These are phyloP conservation scores for Neopelma chrysocephalum DNA, from an alignment of 2,797 vertebrate genomes.

Conservation along the genomic window DNA sequence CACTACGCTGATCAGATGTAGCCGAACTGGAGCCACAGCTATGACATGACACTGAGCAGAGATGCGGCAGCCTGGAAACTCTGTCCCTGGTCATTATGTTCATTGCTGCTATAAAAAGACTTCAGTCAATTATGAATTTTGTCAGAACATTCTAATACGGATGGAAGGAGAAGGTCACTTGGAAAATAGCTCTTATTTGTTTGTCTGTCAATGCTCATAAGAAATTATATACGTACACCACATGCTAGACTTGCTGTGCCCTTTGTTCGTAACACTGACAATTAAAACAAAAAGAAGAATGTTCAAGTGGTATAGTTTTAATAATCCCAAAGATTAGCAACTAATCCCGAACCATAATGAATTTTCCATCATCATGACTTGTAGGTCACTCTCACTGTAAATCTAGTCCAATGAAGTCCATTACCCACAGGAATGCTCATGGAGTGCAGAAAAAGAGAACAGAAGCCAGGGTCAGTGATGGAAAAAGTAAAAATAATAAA, in stretches of 20 bases:
- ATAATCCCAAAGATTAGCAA: slow-evolving; percentile 55
- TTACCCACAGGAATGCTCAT: slow-evolving; percentile 7
- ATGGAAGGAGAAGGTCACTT: slow-evolving; percentile 62
- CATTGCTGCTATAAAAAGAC: slow-evolving; percentile 62
- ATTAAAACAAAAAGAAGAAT: slow-evolving; percentile 56
- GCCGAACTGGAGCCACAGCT: slow-evolving; percentile 48
- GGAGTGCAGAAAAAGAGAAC: not conserved
- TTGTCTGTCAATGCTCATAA: slow-evolving; percentile 32
- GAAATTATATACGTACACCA: slow-evolving; percentile 1
- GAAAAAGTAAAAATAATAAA: not conserved
- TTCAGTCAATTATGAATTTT: slow-evolving; percentile 59
- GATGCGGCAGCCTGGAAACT: slow-evolving; percentile 40
- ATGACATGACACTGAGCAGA: not conserved
- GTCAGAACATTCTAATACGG: slow-evolving; percentile 44
- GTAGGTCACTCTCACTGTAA: slow-evolving; percentile 14
- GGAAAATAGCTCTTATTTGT: slow-evolving; percentile 47
- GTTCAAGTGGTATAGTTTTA: slow-evolving; percentile 29
- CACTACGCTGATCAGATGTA: not conserved
- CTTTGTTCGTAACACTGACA: slow-evolving; percentile 39
- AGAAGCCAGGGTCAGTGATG: not conserved
- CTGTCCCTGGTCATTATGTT: slow-evolving; percentile 36
- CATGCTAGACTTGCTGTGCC: slow-evolving; percentile 26
- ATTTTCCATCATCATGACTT: slow-evolving; percentile 58
- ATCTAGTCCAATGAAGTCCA: not conserved
- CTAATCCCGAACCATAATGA: slow-evolving; percentile 61